Evolutionary conservation across 2,797 vertebrate genomes (phyloP), one percentile per base, ranked within the genome.

Genomic region (Danio choprae): DNA sequence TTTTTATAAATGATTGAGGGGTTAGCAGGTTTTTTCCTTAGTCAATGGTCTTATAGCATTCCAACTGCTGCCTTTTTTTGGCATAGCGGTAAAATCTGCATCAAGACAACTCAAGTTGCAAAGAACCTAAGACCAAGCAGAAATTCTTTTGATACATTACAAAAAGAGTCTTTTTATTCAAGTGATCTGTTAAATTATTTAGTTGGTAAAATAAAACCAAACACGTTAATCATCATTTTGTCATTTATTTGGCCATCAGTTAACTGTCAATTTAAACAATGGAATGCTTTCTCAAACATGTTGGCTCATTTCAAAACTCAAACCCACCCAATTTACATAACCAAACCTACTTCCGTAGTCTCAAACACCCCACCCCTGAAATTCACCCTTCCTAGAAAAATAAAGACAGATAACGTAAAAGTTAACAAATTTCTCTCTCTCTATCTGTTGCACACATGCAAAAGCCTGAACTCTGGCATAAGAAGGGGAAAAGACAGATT

Each of bases 171-270:
- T n/a, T n/a, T n/a, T n/a, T n/a, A n/a, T n/a, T n/a, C n/a, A n/a
- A n/a, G n/a, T n/a, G n/a, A n/a, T n/a, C n/a, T n/a, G n/a, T n/a
- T n/a, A n/a, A n/a, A n/a, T n/a, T n/a, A n/a, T n/a, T n/a, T n/a
- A n/a, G n/a, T n/a, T n/a, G n/a, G n/a, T n/a, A n/a, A n/a, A n/a
- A n/a, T n/a, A n/a, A 58, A 13, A 60, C 2, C 15, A 40, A 64
- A 7, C n/a, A 51, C 43, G 43, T 43, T 62, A n/a, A 51, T 85
- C 63, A 84, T 76, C 38, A 81, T 94, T 94, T 94, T 94, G 89
- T 91, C 87, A 86, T 97, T 99, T 97, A 95, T 95, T 96, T 96
- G 95, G 96, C 96, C 96, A 95, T 96, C 95, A 94, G 93, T 95
- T 88, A 41, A 88, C 50, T 68, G 92, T 93, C 89, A 90, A 93